Evolutionary conservation across 2,797 vertebrate species (phyloP).

Genomic region (Hypotaenidia okinawae): DNA sequence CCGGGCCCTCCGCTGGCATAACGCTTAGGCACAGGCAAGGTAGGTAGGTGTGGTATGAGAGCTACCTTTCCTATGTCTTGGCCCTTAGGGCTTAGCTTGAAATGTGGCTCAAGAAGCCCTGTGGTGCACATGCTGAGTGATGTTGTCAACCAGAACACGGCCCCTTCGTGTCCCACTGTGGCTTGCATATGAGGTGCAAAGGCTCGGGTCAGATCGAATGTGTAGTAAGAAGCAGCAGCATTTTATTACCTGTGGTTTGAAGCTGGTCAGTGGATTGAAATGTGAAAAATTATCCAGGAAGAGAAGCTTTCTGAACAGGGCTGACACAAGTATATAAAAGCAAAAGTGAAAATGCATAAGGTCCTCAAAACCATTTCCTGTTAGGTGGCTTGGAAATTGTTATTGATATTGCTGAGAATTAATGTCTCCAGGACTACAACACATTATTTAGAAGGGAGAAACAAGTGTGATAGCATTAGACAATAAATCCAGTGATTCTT

Average conservation of each 20-base stretch:
- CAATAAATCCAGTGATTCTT: neutral
- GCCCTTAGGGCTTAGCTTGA: neutral
- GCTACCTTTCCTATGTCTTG: neutral
- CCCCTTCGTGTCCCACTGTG: fast-evolving
- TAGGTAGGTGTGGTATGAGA: neutral
- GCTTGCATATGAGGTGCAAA: fast-evolving
- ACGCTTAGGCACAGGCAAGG: no score
- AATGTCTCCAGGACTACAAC: neutral
- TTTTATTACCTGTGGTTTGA: neutral
- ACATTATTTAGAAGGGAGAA: neutral
- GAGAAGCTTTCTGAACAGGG: neutral
- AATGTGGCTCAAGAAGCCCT: neutral
- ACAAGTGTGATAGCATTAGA: neutral
- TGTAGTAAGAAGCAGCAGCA: neutral
- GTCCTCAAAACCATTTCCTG: neutral
- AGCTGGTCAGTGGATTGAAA: neutral
- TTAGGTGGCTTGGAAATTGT: neutral
- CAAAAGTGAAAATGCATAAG: neutral
- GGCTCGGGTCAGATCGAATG: fast-evolving
- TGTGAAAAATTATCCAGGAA: neutral
- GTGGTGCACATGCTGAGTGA: no score
- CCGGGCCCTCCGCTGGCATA: neutral
- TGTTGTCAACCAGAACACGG: fast-evolving
- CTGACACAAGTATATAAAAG: fast-evolving
- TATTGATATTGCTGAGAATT: neutral